These are phyloP conservation scores for Labeo rohita DNA, from an alignment of 2,113 vertebrate species.

Conservation along the genomic window DNA sequence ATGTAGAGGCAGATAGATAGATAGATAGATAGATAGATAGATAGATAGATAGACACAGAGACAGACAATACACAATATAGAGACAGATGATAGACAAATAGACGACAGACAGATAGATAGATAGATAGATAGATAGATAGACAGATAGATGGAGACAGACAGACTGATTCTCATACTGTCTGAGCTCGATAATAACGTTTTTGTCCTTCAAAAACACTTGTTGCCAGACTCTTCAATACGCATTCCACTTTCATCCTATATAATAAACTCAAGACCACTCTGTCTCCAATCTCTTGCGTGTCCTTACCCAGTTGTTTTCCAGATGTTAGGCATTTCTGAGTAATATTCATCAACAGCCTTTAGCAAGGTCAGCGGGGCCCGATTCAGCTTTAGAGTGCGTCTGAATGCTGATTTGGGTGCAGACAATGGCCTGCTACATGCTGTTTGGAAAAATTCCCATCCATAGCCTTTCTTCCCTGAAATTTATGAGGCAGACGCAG, in stretches of 20 bases:
- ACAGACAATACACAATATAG: no score
- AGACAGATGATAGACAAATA: no score
- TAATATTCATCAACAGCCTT: slow-evolving; percentile 74
- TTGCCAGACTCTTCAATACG: background rate
- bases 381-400: slow-evolving; percentile 70
- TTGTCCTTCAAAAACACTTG: no score
- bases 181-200: no score
- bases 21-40: no score
- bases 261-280: slow-evolving; percentile 57
- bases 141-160: no score
- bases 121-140: no score
- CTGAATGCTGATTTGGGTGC: slow-evolving; percentile 72
- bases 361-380: slow-evolving; percentile 76
- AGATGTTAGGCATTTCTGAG: slow-evolving; percentile 69
- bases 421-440: slow-evolving; percentile 76
- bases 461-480: slow-evolving; percentile 73
- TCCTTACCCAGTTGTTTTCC: slow-evolving; percentile 67
- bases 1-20: no score
- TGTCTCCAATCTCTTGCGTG: slow-evolving; percentile 55
- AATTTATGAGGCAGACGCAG: slow-evolving; percentile 74
- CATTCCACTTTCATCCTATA: background rate
- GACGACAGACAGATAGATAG: no score
- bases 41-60: no score
- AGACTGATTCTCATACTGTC: no score
- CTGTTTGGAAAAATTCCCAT: slow-evolving; percentile 72